A percentile compares a stretch with the other conserved stretches of the same genome.
Evolutionary conservation across 2,797 vertebrate species (phyloP).

Genomic region (Aythya fuligula): DNA sequence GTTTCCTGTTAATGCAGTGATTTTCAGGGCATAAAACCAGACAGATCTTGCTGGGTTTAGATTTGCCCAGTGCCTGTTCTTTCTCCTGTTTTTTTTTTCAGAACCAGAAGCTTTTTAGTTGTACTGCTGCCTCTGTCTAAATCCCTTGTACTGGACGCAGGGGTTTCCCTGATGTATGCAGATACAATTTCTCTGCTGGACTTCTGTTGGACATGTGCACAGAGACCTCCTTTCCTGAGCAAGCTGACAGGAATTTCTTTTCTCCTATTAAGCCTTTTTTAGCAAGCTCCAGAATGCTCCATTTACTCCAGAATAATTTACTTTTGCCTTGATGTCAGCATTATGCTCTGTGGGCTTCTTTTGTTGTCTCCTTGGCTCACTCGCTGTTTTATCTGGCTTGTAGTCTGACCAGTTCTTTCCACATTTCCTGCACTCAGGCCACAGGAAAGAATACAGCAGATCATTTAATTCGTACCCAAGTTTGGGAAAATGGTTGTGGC

Average conservation of each 20-base stretch:
- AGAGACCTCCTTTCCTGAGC: background rate
- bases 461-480: background rate
- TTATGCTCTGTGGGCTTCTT: background rate
- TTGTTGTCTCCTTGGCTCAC: background rate
- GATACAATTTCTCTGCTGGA: background rate
- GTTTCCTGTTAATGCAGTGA: background rate
- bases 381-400: background rate
- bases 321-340: background rate
- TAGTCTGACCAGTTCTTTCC: background rate
- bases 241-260: background rate
- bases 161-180: background rate
- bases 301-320: background rate
- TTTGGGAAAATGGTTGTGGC: background rate
- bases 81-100: background rate
- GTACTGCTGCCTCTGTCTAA: background rate
- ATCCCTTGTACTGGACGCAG: background rate
- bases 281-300: background rate
- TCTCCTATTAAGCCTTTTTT: background rate
- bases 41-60: background rate
- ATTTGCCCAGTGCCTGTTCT: background rate
- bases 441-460: background rate
- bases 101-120: background rate
- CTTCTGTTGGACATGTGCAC: background rate
- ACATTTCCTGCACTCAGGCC: background rate
- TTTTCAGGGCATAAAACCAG: background rate